Evolutionary conservation across 2,797 vertebrate genomes (phyloP).

Genomic region (Saguinus oedipus): DNA sequence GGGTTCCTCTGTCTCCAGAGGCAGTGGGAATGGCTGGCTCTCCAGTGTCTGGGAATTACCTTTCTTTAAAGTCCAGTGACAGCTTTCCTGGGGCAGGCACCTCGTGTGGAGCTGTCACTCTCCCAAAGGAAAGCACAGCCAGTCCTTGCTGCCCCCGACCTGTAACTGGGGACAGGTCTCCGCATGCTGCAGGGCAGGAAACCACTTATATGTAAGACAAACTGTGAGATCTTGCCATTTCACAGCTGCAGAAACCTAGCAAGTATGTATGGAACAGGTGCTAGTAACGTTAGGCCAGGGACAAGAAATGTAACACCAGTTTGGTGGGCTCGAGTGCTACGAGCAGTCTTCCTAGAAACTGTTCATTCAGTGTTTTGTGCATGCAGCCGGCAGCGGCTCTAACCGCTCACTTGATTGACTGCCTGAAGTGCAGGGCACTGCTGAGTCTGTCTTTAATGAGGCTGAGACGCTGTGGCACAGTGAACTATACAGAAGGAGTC

Average conservation of each 20-base stretch:
- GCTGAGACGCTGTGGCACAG: background rate
- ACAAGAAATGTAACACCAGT: background rate
- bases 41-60: background rate
- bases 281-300: background rate
- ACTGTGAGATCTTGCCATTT: background rate
- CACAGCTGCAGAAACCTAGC: background rate
- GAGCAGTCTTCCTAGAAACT: background rate
- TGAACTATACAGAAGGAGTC: background rate
- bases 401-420: background rate
- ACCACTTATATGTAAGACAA: background rate
- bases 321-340: accelerated
- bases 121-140: background rate
- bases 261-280: background rate
- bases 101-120: background rate
- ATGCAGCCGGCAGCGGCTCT: background rate
- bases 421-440: background rate
- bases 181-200: background rate
- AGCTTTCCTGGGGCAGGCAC: background rate
- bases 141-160: background rate
- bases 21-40: background rate
- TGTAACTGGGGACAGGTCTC: background rate
- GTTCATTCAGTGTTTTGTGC: background rate
- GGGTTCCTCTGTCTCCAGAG: background rate
- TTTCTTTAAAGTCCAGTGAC: background rate
- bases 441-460: background rate